Base-by-base conservation (phyloP, 23 tunicate genomes). In the Phallusia fumigata region DNA sequence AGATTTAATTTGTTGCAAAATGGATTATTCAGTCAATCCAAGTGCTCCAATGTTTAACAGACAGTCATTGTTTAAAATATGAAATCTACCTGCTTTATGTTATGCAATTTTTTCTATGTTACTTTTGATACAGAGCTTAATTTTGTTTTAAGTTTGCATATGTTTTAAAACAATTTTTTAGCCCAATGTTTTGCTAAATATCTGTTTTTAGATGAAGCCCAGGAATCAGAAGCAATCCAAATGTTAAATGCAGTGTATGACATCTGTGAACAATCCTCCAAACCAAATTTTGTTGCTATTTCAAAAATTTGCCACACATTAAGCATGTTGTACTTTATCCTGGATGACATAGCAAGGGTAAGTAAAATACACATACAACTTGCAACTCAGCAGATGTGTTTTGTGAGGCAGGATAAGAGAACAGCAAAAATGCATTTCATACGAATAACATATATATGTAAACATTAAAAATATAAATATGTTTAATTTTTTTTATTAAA, bases 161-260 rank as follows among this genome's bases (percentile, higher is more conserved):
- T 5, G 74, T 11, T 65, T 40, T 40, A 3, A 8, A 5, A 28
- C 11, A 6, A 26, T 5, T 65, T 65, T 8, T 40, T 5, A 40
- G 5, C 10, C 34, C 44, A 21, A 32, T 5, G 8, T 74, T 74
- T 30, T 19, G 44, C 3, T 74, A 32, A 74, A 11, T 74, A 18
- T 32, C 44, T 28, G 2, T 74, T 33, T 35, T 8, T 35, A 94
- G 98, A 89, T 77, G 90, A 94, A 65, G 87, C 86, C 45, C 91
- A 86, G 78, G 94, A 94, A 89, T 87, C 94, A 47, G 98, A 94
- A 86, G 98, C 98, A 24, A 47, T 89, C 28, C 98, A 94, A 81
- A 94, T 89, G 86, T 53, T 94, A 77, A 89, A 87, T 51, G 94
- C 98, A 1, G 86, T 94, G 21, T 78, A 77, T 76, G 98, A 94